phyloP scores from a whole-genome alignment of 2,888 invertebrate species.

The Caenorhabditis virilis region DNA sequence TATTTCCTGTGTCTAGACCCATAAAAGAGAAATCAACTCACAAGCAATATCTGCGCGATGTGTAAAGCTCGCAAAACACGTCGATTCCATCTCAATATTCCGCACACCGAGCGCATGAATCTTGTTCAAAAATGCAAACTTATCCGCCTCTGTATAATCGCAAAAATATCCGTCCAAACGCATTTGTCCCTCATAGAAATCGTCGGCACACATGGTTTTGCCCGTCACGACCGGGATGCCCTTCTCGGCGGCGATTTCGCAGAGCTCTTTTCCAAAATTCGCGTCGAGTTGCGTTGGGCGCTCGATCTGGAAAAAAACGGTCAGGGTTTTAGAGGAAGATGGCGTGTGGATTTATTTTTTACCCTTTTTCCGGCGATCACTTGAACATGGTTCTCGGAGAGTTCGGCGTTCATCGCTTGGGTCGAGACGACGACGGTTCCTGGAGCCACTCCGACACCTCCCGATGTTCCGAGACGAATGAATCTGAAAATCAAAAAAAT shows the following conservation, averaged over 20 bases:
- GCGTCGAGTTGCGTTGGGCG: conserved; percentile 81
- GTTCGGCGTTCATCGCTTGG: conserved; percentile 85
- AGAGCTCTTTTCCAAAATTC: conserved; percentile 81
- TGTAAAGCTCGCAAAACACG: conserved; percentile 89
- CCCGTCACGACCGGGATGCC: conserved; percentile 79
- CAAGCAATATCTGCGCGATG: conserved; percentile 77
- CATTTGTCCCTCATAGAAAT: conserved; percentile 97
- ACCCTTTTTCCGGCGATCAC: conserved; percentile 81
- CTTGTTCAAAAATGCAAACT: conserved; percentile 82
- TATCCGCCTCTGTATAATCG: conserved; percentile 87
- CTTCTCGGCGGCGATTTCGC: conserved; percentile 73
- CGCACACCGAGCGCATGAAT: conserved; percentile 78
- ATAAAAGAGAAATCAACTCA: conserved; percentile 6
- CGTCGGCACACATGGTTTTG: conserved; percentile 92
- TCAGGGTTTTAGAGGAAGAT: background rate
- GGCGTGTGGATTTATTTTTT: conserved; percentile 68
- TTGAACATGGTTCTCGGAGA: conserved; percentile 74
- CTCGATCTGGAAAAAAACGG: conserved; percentile 59
- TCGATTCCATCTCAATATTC: conserved; percentile 91
- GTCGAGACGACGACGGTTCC: conserved; percentile 92
- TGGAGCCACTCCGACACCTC: conserved; percentile 62
- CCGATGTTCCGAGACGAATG: conserved; percentile 87
- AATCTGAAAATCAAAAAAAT: too few species aligned
- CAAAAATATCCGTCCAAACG: conserved; percentile 95
- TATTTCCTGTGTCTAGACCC: too few species aligned